Percentiles rank a stretch among this genome's conserved stretches.
phyloP scores from a whole-genome alignment of 2,888 invertebrate species.

The Drosophila falleni region DNA sequence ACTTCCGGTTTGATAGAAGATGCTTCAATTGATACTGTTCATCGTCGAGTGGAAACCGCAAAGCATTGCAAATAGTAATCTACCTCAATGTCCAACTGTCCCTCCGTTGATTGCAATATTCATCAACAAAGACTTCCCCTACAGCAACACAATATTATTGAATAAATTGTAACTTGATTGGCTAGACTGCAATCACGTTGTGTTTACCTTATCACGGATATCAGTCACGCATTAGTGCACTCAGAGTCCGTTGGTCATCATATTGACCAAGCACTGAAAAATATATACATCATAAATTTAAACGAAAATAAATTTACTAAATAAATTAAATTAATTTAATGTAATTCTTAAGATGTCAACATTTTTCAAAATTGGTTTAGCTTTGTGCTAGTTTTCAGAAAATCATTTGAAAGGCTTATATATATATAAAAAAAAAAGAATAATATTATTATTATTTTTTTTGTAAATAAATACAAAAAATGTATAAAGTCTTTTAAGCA shows the following conservation, averaged over 20 bases:
- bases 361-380: too few species aligned
- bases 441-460: too few species aligned
- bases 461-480: too few species aligned
- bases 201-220: conserved; percentile 14
- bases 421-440: too few species aligned
- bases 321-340: too few species aligned
- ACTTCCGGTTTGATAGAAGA: background rate
- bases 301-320: background rate
- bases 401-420: too few species aligned
- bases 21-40: background rate
- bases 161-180: conserved; percentile 10
- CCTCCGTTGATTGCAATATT: background rate
- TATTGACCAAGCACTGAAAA: background rate
- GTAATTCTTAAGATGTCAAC: too few species aligned
- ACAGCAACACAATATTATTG: background rate
- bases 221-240: conserved; percentile 7
- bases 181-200: conserved; percentile 6
- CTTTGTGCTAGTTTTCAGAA: too few species aligned
- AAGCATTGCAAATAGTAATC: background rate
- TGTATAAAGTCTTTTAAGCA: too few species aligned
- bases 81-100: background rate
- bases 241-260: background rate
- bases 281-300: background rate
- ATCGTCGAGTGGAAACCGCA: background rate
- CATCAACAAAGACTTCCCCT: background rate